Conservation (phyloP, 2,888 invertebrate species). For the Rotaria socialis region DNA sequence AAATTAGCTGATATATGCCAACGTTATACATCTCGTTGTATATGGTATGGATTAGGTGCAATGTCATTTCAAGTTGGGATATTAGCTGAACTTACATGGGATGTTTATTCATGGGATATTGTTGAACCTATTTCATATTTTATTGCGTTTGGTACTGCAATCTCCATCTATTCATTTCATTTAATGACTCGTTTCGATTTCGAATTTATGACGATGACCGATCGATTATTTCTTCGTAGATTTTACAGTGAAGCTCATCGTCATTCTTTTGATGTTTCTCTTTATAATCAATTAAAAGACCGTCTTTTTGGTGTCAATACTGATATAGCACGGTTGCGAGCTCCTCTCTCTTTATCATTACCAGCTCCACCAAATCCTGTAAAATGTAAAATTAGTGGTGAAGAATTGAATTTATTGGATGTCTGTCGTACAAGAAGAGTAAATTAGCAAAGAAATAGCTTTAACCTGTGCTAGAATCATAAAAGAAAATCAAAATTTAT, state of each 20-base stretch:
- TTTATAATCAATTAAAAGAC: constrained; percentile 79
- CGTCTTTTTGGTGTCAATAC: constrained; percentile 68
- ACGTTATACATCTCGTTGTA: constrained; percentile 54
- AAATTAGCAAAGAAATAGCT: too few relatives aligned
- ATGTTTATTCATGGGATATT: constrained; percentile 84
- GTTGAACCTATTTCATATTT: constrained; percentile 80
- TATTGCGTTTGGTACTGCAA: constrained; percentile 85
- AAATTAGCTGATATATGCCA: constrained; percentile 68
- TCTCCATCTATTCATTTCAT: constrained; percentile 89
- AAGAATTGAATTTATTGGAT: neutral
- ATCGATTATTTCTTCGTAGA: constrained; percentile 77
- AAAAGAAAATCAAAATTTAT: too few relatives aligned
- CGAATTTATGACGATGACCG: constrained; percentile 53
- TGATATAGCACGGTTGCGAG: constrained; percentile 63
- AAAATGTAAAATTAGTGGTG: constrained; percentile 22
- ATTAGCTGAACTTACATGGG: constrained; percentile 93
- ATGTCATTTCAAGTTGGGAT: constrained; percentile 97
- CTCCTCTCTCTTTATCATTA: neutral
- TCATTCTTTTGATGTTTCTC: constrained; percentile 73
- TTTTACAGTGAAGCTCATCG: constrained; percentile 82
- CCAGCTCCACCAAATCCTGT: neutral
- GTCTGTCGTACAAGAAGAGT: neutral
- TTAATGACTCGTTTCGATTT: constrained; percentile 72
- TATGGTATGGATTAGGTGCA: constrained; percentile 80
- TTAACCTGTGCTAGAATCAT: neutral